Evolutionary conservation across 2,888 invertebrate species (phyloP), one percentile per base, ranked within the genome.

Genomic region (Acheta domesticus): DNA sequence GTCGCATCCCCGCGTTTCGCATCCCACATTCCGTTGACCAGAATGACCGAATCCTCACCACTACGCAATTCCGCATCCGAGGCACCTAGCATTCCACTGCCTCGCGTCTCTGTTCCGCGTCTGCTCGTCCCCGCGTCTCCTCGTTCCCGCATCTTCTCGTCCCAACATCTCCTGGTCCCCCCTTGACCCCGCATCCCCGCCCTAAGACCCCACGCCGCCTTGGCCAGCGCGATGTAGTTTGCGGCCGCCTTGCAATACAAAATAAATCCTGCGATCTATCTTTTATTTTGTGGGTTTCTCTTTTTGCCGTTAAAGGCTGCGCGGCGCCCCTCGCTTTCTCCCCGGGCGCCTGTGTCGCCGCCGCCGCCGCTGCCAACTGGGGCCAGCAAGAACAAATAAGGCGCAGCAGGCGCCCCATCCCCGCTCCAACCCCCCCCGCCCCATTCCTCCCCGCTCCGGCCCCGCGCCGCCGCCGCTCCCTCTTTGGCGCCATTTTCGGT

Each of bases 251-350:
- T n/a, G 62, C 62, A 62, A 62, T 62, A 62, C 62, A 62, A 62
- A 16, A 62, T 62, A 62, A 62, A 62, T 62, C 62, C 62, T 62
- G 62, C n/a, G n/a, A 62, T 62, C 62, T 62, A 62, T 62, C 62
- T 62, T 62, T 62, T 62, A 62, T 62, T 62, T 62, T 62, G 16
- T 62, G 14, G 62, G 62, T 62, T 62, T 62, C 62, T 62, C 62
- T 62, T 62, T 62, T 62, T 62, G 62, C 62, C 62, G n/a, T 62
- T 62, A 62, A 62, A 62, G 16, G 14, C 62, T 62, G 62, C 16
- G 14, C 62, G 36, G 36, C 36, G 14, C 62, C 62, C n/a, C 62
- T n/a, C 62, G n/a, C 62, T 62, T 36, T 62, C 62, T 62, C 62
- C 62, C 62, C 62, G 62, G 62, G 62, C 62, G 62, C 62, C 62